Evolutionary conservation across 2,113 vertebrate genomes (phyloP), one percentile per base, ranked within the genome.

Genomic region (Cyprinodon variegatus): DNA sequence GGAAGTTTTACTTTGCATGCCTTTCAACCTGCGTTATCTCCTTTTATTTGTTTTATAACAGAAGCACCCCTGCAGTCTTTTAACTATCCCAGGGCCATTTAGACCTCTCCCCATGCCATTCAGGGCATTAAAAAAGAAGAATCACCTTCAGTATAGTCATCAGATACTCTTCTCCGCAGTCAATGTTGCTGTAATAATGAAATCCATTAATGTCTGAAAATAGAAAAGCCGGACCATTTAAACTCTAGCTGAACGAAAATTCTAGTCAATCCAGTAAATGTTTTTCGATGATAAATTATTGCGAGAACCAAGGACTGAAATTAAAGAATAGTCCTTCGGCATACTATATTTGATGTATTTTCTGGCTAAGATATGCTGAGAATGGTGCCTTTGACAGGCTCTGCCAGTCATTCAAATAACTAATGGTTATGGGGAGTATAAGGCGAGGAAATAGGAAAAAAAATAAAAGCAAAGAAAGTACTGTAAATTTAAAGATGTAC

Each of bases 151-250:
- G 67, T 76, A 75, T 59, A 76, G 72, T 74, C 72, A 75, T 82
- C 79, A 83, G 77, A 66, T 72, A 29, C 53, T 68, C 38, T 29
- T 61, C 61, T 71, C 70, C 71, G 72, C 70, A 62, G 69, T 66
- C 63, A 37, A n/a, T 68, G 53, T 29, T 45, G 61, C 43, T 77
- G 68, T 84, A 60, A 85, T 86, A 76, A 79, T 78, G 67, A 79
- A 76, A 74, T 82, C 79, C 61, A 84, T 88, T 77, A 86, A 71
- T 48, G 62, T 8, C 71, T 69, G 70, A 53, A 71, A 80, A 83
- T 67, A 78, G 70, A 83, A 85, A 82, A 72, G 29, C 37, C 0
- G 41, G 36, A 74, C 65, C 29, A 74, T 86, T 85, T 72, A 80
- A 72, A 76, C 37, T 37, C 41, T 43, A 70, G 71, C 77, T n/a